Conservation (phyloP, 1,140 invertebrate genomes). For the Laupala kohalensis region DNA sequence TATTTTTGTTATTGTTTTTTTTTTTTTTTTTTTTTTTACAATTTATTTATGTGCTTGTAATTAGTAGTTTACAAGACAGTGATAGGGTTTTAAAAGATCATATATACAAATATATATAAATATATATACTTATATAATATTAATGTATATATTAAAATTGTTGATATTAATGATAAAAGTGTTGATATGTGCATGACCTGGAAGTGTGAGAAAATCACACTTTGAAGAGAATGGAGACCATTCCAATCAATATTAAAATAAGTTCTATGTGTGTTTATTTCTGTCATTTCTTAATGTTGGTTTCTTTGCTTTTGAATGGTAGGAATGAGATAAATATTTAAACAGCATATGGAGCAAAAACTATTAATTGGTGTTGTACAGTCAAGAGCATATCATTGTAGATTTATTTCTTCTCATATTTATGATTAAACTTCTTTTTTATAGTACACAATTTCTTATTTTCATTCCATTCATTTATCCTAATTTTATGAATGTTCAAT, state of each 20-base stretch:
- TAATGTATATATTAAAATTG: slow-evolving; percentile 8
- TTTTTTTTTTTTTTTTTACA: slow-evolving; percentile 2
- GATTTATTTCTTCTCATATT: no score
- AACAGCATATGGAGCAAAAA: neutral
- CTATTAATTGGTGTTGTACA: neutral
- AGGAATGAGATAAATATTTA: neutral
- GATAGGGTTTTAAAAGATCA: neutral
- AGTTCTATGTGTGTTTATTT: neutral
- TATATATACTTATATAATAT: slow-evolving; percentile 7
- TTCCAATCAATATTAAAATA: neutral
- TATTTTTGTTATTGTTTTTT: slow-evolving; percentile 9
- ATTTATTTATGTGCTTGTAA: neutral
- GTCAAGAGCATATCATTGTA: neutral
- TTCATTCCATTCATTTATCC: no score
- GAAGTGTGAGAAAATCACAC: neutral
- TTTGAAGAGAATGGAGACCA: neutral
- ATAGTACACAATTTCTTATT: no score
- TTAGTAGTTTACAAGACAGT: neutral
- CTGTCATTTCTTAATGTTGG: neutral
- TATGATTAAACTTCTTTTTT: no score
- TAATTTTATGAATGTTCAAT: no score
- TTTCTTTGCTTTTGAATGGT: neutral
- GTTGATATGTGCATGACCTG: neutral
- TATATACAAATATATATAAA: neutral
- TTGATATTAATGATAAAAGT: slow-evolving; percentile 3